Evolutionary conservation across 2,113 vertebrate species (phyloP).

Genomic region (Halcyon senegalensis): DNA sequence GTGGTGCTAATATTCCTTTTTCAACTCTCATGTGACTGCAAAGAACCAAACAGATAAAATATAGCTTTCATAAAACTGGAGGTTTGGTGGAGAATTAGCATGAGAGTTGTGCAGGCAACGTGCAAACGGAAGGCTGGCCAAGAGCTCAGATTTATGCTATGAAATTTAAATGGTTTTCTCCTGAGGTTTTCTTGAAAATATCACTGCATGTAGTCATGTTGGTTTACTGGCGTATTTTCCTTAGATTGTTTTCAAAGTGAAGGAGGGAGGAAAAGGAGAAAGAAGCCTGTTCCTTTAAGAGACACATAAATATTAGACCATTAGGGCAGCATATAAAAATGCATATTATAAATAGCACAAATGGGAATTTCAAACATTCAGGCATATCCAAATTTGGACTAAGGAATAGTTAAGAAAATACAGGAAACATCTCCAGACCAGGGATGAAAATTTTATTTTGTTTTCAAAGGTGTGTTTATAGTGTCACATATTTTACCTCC

Average conservation of each 20-base stretch:
- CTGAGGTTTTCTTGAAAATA: conserved; percentile 76
- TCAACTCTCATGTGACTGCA: conserved; percentile 71
- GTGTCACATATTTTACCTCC: conserved; percentile 55
- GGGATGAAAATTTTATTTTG: neutral
- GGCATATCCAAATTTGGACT: conserved; percentile 46
- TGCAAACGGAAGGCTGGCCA: conserved; percentile 73
- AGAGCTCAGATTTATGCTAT: conserved; percentile 78
- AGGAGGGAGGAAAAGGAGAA: neutral
- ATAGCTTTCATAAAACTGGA: conserved; percentile 82
- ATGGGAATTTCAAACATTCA: conserved; percentile 57
- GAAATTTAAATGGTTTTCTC: conserved; percentile 80
- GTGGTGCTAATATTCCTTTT: conserved; percentile 76
- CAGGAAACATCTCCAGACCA: neutral
- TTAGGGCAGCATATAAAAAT: conserved; percentile 19
- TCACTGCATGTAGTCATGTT: conserved; percentile 66
- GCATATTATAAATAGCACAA: conserved; percentile 54
- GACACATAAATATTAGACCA: conserved; percentile 9
- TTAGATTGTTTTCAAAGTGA: conserved; percentile 63
- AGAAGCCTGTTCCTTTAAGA: conserved; percentile 64
- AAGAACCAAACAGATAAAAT: conserved; percentile 81
- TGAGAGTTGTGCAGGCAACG: conserved; percentile 71
- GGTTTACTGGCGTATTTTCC: conserved; percentile 69
- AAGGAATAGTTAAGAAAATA: conserved; percentile 63
- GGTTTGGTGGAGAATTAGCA: conserved; percentile 78
- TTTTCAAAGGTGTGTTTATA: conserved; percentile 34